Conservation (phyloP, 2,888 invertebrate genomes). For the Cephus spinipes region DNA sequence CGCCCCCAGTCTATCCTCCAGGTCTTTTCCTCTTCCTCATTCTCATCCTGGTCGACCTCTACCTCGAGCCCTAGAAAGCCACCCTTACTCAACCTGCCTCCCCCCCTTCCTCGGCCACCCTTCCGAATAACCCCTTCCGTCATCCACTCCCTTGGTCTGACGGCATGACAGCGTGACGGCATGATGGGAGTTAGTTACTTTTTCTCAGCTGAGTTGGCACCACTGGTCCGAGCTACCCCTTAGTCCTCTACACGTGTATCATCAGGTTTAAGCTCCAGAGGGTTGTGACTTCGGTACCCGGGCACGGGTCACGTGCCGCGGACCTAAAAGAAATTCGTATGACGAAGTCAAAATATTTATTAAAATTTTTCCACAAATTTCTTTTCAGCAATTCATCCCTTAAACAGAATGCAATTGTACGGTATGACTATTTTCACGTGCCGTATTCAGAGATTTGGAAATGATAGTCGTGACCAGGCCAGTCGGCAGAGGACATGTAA, state of each 20-base stretch:
- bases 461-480: background rate
- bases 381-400: background rate
- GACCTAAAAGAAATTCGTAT: background rate
- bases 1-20: background rate
- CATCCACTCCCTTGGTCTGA: conserved; percentile 10
- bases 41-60: background rate
- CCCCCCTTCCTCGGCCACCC: background rate
- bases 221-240: conserved; percentile 1
- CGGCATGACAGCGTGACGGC: conserved; percentile 6
- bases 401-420: background rate
- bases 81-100: conserved; percentile 1
- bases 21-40: background rate
- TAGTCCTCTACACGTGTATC: background rate
- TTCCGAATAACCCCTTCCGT: background rate
- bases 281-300: background rate
- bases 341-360: background rate
- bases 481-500: conserved; percentile 52
- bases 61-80: background rate
- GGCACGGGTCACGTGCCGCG: background rate
- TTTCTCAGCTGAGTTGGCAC: conserved; percentile 20
- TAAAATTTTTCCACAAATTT: background rate
- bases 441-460: background rate
- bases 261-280: background rate
- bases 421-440: background rate
- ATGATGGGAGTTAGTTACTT: conserved; percentile 22